phyloP scores from a whole-genome alignment of 1,140 invertebrate species.

The Mycetomoellerius zeteki region DNA sequence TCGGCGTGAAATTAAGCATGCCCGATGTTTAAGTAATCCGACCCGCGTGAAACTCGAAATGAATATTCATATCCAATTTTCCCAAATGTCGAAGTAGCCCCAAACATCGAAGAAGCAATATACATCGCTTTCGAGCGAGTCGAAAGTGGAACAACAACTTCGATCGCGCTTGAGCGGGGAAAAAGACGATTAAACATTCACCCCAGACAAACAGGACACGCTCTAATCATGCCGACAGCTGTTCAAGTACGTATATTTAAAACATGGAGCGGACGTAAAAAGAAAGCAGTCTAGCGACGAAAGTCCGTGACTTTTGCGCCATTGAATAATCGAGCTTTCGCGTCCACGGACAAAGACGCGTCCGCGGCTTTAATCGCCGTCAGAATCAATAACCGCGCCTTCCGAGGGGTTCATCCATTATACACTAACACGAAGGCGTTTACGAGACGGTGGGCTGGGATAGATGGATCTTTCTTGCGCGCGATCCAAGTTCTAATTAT shows the following conservation, averaged over 20 bases:
- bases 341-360: conserved; percentile 22
- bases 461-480: conserved; percentile 64
- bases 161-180: conserved; percentile 19
- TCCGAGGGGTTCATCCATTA: conserved; percentile 72
- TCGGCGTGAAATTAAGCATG: conserved; percentile 26
- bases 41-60: conserved; percentile 41
- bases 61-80: conserved; percentile 61
- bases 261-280: conserved; percentile 28
- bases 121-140: conserved; percentile 39
- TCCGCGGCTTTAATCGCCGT: conserved; percentile 50
- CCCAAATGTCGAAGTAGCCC: conserved; percentile 49
- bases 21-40: conserved; percentile 54
- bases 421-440: conserved; percentile 65
- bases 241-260: conserved; percentile 52
- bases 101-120: conserved; percentile 30
- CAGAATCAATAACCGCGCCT: conserved; percentile 48
- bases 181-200: conserved; percentile 36
- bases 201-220: conserved; percentile 7
- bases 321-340: conserved; percentile 59
- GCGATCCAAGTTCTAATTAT: conserved; percentile 80
- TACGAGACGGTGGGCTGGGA: conserved; percentile 32
- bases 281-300: conserved; percentile 22
- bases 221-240: conserved; percentile 49
- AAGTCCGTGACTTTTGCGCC: conserved; percentile 46
- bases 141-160: conserved; percentile 50